Conservation (phyloP, 1,140 invertebrate genomes). For the Ridgeia piscesae region DNA sequence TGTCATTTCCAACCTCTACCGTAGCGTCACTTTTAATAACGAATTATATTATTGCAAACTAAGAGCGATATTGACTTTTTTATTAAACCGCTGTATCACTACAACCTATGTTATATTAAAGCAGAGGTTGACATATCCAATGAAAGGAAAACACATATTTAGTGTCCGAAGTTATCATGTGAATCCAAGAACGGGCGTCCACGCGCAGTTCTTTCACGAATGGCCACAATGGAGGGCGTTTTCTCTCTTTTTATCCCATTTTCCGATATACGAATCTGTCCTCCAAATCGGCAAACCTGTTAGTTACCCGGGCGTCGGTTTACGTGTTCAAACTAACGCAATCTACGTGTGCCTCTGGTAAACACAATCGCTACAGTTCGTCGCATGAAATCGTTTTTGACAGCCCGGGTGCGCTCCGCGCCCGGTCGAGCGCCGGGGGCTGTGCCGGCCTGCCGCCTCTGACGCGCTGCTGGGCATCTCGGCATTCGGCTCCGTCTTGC, state of each 20-base stretch:
- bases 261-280: neutral
- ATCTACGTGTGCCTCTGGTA: neutral
- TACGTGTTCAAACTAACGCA: neutral
- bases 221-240: neutral
- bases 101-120: neutral
- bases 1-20: no score
- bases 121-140: neutral
- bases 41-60: no score
- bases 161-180: neutral
- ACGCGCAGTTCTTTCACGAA: neutral
- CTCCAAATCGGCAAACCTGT: neutral
- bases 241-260: neutral
- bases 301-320: neutral
- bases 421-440: neutral
- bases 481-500: neutral
- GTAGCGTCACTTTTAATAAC: no score
- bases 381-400: neutral
- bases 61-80: no score
- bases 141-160: neutral
- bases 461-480: neutral
- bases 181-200: neutral
- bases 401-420: neutral
- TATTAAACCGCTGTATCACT: no score
- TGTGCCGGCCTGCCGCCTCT: no score
- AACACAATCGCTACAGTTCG: neutral